Conservation (phyloP, 2,888 invertebrate genomes). For the Scrobipalpa costella region DNA sequence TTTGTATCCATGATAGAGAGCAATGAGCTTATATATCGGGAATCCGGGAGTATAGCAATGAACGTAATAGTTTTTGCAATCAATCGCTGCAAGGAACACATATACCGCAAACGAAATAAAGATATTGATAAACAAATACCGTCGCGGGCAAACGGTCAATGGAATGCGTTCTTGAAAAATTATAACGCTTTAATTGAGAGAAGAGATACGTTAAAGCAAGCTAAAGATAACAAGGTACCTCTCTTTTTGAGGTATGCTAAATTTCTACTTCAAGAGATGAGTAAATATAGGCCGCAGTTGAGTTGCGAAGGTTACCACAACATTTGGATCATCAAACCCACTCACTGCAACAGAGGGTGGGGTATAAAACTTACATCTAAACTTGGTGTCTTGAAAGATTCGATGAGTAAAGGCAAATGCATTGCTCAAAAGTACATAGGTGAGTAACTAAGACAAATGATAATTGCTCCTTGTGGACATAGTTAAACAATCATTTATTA, state of each 20-base stretch:
- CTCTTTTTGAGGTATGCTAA: constrained; percentile 72
- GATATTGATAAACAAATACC: constrained; percentile 81
- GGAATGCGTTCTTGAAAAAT: constrained; percentile 85
- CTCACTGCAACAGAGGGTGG: constrained; percentile 89
- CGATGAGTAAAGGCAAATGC: constrained; percentile 83
- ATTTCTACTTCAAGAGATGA: constrained; percentile 81
- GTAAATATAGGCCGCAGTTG: constrained; percentile 82
- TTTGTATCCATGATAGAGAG: constrained; percentile 63
- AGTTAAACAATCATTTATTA: no score
- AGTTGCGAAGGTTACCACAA: constrained; percentile 90
- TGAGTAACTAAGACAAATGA: constrained; percentile 52
- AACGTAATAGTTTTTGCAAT: constrained; percentile 85
- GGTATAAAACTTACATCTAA: constrained; percentile 91
- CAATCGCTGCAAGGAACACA: constrained; percentile 84
- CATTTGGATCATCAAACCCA: constrained; percentile 95
- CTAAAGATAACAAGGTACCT: constrained; percentile 55
- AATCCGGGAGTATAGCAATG: constrained; percentile 77
- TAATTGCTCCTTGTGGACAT: no score
- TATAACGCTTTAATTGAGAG: constrained; percentile 83
- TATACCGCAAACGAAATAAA: constrained; percentile 81
- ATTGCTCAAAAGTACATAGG: constrained; percentile 96
- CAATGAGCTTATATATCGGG: constrained; percentile 68
- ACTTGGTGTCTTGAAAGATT: constrained; percentile 85
- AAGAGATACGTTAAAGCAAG: constrained; percentile 72
- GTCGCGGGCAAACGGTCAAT: constrained; percentile 77